Evolutionary conservation across 2,888 invertebrate genomes (phyloP).

Genomic region (Dolichopus griseipennis): DNA sequence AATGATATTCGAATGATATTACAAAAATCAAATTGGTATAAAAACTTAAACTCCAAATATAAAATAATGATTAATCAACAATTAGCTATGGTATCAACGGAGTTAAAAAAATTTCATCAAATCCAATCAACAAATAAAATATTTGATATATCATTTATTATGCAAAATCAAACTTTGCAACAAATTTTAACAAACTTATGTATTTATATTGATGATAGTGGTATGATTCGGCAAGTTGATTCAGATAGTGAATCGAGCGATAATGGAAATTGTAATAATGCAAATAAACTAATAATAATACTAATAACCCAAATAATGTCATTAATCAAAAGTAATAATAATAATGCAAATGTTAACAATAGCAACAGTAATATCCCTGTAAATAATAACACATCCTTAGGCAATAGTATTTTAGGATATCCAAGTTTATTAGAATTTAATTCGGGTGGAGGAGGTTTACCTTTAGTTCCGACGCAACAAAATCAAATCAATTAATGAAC

Average conservation of each 20-base stretch:
- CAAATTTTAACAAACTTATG: slow-evolving; percentile 56
- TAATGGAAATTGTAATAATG: slow-evolving; percentile 21
- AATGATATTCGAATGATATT: slow-evolving; percentile 54
- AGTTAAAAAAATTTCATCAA: slow-evolving; percentile 54
- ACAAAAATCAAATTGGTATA: slow-evolving; percentile 62
- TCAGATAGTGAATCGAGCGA: slow-evolving; percentile 21
- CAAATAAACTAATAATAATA: slow-evolving; percentile 17
- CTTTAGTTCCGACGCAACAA: background rate
- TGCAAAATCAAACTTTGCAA: slow-evolving; percentile 47
- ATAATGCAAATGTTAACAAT: background rate
- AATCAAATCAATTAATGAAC: slow-evolving; percentile 33
- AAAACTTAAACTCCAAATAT: slow-evolving; percentile 60
- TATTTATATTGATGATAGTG: slow-evolving; percentile 50
- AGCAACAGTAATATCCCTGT: background rate
- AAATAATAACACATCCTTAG: background rate
- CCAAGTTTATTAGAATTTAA: background rate
- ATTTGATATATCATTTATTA: slow-evolving; percentile 48
- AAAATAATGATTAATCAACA: slow-evolving; percentile 64
- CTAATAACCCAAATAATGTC: background rate
- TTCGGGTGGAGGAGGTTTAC: background rate
- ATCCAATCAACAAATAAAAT: slow-evolving; percentile 49
- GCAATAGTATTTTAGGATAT: slow-evolving; percentile 1
- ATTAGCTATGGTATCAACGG: slow-evolving; percentile 53
- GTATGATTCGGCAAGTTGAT: slow-evolving; percentile 40
- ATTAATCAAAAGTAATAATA: background rate